phyloP scores from a whole-genome alignment of 2,888 invertebrate genomes.

The Hylaea fasciaria region DNA sequence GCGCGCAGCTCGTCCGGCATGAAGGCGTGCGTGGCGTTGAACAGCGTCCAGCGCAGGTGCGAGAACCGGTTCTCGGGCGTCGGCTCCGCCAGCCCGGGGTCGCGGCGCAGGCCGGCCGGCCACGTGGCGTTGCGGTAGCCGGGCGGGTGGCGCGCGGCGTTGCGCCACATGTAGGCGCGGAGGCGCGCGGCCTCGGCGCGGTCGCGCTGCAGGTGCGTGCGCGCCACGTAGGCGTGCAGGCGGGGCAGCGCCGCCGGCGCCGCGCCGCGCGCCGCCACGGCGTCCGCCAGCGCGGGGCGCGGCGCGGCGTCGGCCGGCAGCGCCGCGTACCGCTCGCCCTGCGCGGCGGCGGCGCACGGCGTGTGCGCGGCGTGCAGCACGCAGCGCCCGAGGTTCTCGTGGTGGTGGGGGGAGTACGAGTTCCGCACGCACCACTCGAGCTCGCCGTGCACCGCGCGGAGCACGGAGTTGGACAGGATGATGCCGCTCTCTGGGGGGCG shows the following conservation, averaged over 20 bases:
- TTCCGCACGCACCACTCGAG: conserved; percentile 96
- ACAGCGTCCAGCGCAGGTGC: conserved; percentile 93
- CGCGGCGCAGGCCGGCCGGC: conserved; percentile 87
- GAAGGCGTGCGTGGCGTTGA: conserved; percentile 93
- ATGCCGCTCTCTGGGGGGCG: conserved; percentile 93
- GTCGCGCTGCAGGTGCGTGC: conserved; percentile 83
- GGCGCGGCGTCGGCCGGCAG: conserved; percentile 73
- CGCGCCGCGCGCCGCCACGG: conserved; percentile 87
- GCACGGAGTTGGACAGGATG: conserved; percentile 93
- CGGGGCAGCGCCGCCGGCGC: conserved; percentile 87
- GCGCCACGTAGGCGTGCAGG: conserved; percentile 89
- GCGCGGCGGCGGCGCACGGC: conserved; percentile 40
- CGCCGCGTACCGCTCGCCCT: conserved; percentile 22
- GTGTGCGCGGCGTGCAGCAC: conserved; percentile 10
- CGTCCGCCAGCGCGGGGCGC: conserved; percentile 71
- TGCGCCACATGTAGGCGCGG: conserved; percentile 51
- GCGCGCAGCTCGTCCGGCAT: conserved; percentile 92
- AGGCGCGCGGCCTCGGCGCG: conserved; percentile 41
- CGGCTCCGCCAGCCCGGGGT: conserved; percentile 75
- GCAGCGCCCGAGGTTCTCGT: conserved; percentile 5
- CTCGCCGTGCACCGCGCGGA: conserved; percentile 90
- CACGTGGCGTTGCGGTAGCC: conserved; percentile 88
- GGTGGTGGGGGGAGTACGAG: conserved; percentile 82
- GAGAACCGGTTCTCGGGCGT: conserved; percentile 87
- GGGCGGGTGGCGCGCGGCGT: conserved; percentile 57